Evolutionary conservation across 2,113 vertebrate species (phyloP).

Genomic region (Microcebus jonahi): DNA sequence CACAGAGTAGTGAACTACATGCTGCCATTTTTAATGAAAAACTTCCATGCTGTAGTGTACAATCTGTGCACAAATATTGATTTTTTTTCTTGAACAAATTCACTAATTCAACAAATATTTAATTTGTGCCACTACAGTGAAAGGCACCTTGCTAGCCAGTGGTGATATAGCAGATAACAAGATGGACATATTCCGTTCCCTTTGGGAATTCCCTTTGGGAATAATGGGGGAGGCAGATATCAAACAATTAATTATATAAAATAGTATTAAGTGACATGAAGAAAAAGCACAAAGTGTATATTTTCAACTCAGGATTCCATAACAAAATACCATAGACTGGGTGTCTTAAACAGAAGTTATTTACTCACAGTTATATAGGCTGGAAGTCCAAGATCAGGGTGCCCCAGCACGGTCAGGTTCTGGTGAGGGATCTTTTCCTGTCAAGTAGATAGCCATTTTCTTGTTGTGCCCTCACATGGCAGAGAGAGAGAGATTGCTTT

Average conservation of each 20-base stretch:
- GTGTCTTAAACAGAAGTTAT: neutral
- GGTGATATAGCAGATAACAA: neutral
- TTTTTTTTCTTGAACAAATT: neutral
- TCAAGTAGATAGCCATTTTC: neutral
- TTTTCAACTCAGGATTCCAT: neutral
- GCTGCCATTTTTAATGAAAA: neutral
- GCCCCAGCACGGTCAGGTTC: neutral
- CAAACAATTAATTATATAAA: neutral
- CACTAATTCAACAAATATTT: neutral
- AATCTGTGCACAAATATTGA: neutral
- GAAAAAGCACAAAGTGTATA: neutral
- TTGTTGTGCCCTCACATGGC: neutral
- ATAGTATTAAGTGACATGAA: neutral
- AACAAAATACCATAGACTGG: neutral
- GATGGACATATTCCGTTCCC: neutral
- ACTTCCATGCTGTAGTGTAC: neutral
- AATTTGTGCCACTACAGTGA: neutral
- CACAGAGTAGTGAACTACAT: neutral
- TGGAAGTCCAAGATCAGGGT: neutral
- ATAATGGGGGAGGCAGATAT: neutral
- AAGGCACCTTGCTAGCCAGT: neutral
- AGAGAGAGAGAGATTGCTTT: neutral
- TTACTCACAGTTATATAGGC: neutral
- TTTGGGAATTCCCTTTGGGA: neutral
- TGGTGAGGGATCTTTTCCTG: neutral